A percentile compares a stretch with the other conserved stretches of the same genome.
Conservation (phyloP, 2,113 vertebrate genomes). For the Candoia aspera region DNA sequence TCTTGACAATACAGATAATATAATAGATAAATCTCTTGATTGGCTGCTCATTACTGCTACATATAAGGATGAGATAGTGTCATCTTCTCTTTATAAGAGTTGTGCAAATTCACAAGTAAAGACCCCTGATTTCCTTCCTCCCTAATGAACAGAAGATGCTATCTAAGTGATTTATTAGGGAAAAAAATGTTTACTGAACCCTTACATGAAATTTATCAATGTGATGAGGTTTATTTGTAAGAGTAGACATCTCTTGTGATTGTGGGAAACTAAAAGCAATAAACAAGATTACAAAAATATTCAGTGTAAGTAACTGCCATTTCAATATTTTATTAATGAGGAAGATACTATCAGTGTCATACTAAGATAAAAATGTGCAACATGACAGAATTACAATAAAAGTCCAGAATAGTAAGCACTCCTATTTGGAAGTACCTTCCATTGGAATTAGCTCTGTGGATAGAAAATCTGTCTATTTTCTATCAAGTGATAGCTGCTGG, state of each 20-base stretch:
- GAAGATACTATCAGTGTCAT: neutral
- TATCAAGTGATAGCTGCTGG: neutral
- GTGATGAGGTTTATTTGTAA: constrained; percentile 15
- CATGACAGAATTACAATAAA: neutral
- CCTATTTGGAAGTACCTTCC: neutral
- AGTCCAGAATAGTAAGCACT: neutral
- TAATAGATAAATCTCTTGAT: neutral
- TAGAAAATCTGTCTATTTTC: neutral
- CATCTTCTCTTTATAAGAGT: neutral
- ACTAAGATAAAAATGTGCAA: neutral
- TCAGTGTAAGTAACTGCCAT: neutral
- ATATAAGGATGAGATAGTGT: neutral
- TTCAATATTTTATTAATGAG: constrained; percentile 1
- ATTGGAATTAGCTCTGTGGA: neutral
- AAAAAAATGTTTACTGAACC: constrained; percentile 9
- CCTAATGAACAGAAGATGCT: constrained; percentile 6
- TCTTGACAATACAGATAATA: neutral
- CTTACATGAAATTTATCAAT: constrained; percentile 11
- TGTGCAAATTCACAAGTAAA: neutral
- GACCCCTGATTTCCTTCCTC: neutral
- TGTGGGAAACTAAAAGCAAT: neutral
- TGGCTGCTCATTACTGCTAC: neutral
- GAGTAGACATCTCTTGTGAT: neutral
- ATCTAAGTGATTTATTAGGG: constrained; percentile 14
- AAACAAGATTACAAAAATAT: constrained; percentile 18